Evolutionary conservation across 1,140 invertebrate species (phyloP).

Genomic region (Apocrypta bakeri): DNA sequence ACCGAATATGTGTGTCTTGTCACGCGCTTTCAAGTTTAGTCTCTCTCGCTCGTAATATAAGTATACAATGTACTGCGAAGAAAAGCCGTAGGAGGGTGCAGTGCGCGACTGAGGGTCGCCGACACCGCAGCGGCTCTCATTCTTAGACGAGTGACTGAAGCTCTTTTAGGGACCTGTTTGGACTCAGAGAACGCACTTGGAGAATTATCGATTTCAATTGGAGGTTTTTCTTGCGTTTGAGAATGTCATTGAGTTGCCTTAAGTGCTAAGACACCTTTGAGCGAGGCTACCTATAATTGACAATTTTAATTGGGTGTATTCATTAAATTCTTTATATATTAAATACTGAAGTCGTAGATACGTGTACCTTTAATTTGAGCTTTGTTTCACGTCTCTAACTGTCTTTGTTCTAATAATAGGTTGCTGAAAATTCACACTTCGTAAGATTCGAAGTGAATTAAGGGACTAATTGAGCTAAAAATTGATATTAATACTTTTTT

Average conservation of each 20-base stretch:
- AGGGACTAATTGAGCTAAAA: no score
- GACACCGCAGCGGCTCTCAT: conserved; percentile 26
- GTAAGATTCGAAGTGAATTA: no score
- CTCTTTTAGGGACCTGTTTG: not conserved
- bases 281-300: not conserved
- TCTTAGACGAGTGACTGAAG: not conserved
- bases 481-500: no score
- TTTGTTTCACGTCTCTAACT: no score
- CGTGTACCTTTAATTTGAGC: no score
- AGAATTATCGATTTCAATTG: not conserved
- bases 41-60: not conserved
- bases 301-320: no score
- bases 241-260: not conserved
- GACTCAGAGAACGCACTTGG: not conserved
- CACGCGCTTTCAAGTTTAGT: not conserved
- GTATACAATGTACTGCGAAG: not conserved
- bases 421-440: no score
- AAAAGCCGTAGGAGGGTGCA: not conserved
- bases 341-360: no score
- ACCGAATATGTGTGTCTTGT: not conserved
- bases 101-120: conserved; percentile 13
- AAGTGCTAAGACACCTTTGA: not conserved
- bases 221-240: not conserved
- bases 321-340: no score
- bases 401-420: no score